phyloP scores from a whole-genome alignment of 2,888 invertebrate genomes.

The Sarcophaga rosellei region DNA sequence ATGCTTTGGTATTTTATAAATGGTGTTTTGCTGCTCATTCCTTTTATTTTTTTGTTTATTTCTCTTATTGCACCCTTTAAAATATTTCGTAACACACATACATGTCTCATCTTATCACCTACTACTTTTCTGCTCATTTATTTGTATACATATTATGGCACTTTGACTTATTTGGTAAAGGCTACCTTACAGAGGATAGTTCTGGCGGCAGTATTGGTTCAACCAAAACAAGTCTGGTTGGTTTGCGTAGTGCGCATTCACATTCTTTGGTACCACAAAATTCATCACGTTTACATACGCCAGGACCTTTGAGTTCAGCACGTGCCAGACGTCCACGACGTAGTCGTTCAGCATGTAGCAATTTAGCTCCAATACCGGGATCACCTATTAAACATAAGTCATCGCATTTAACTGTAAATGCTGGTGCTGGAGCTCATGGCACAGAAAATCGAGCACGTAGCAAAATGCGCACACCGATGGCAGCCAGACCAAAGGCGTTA shows the following conservation, averaged over 20 bases:
- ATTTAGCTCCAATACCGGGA: slow-evolving; percentile 57
- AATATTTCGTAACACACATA: slow-evolving; percentile 38
- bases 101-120: slow-evolving; percentile 57
- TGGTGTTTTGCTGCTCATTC: slow-evolving; percentile 28
- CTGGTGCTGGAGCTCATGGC: not conserved
- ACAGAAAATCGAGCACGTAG: slow-evolving; percentile 74
- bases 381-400: slow-evolving; percentile 69
- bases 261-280: slow-evolving; percentile 54
- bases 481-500: slow-evolving; percentile 76
- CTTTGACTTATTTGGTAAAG: slow-evolving; percentile 71
- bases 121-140: slow-evolving; percentile 62
- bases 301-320: slow-evolving; percentile 79
- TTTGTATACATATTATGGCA: slow-evolving; percentile 55
- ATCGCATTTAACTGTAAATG: slow-evolving; percentile 19
- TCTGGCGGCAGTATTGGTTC: slow-evolving; percentile 69
- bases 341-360: slow-evolving; percentile 78
- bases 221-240: slow-evolving; percentile 58
- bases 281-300: slow-evolving; percentile 73
- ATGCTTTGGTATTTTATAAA: not conserved
- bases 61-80: slow-evolving; percentile 30
- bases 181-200: slow-evolving; percentile 82
- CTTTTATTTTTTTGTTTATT: not conserved
- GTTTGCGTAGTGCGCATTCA: slow-evolving; percentile 58
- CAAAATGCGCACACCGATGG: slow-evolving; percentile 78
- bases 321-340: slow-evolving; percentile 77